phyloP scores from a whole-genome alignment of 2,797 vertebrate genomes.

The Babyrousa celebensis region DNA sequence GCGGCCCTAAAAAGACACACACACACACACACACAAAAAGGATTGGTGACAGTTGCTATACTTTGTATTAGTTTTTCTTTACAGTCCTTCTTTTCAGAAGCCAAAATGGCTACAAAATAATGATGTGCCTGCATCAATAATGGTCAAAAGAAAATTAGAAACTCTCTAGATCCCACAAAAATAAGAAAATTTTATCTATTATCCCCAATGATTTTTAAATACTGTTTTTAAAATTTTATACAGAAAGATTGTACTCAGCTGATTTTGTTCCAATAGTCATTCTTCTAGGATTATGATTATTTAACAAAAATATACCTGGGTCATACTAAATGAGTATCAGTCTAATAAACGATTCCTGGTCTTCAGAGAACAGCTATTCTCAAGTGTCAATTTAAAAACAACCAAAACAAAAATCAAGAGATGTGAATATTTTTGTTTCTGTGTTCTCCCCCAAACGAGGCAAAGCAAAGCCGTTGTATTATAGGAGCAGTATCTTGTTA shows the following conservation, averaged over 20 bases:
- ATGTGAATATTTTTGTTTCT: constrained; percentile 39
- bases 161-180: constrained; percentile 2
- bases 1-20: no score
- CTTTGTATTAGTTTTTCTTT: constrained; percentile 43
- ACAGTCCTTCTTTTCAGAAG: constrained; percentile 48
- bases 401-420: constrained; percentile 55
- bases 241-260: background rate
- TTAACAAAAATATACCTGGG: constrained; percentile 3
- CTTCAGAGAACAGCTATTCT: constrained; percentile 57
- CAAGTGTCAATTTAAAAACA: constrained; percentile 18
- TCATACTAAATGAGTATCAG: background rate
- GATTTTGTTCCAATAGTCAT: constrained; percentile 12
- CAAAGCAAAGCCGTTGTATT: background rate
- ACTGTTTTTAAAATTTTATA: constrained; percentile 26
- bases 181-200: background rate
- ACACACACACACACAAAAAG: no score
- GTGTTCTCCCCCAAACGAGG: constrained; percentile 23
- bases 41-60: background rate
- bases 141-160: background rate
- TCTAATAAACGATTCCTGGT: background rate
- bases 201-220: constrained; percentile 46
- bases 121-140: background rate
- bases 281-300: constrained; percentile 21
- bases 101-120: constrained; percentile 46
- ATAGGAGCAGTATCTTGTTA: background rate